Evolutionary conservation across 1,140 invertebrate genomes (phyloP).

Genomic region (Drosophila ironensis): DNA sequence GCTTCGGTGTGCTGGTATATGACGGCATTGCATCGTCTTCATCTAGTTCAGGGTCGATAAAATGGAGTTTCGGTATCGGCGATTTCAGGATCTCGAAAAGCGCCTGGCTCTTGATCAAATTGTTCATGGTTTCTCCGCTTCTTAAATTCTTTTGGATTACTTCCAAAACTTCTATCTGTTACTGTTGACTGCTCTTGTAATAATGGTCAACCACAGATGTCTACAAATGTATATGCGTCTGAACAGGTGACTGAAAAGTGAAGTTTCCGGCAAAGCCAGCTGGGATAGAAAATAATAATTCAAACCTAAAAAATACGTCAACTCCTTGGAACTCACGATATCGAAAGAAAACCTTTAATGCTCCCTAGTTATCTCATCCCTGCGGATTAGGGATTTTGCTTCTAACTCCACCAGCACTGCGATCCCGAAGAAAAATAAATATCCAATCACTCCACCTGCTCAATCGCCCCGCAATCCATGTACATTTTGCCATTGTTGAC

Average conservation of each 20-base stretch:
- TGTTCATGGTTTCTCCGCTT: slow-evolving; percentile 20
- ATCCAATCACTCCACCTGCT: slow-evolving; percentile 3
- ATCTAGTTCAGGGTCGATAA: too few relatives aligned
- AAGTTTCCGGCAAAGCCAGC: background rate
- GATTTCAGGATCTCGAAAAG: slow-evolving; percentile 6
- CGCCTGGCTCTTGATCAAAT: slow-evolving; percentile 26
- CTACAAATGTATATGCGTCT: background rate
- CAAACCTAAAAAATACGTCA: too few relatives aligned
- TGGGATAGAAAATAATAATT: too few relatives aligned
- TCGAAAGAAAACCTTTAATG: too few relatives aligned
- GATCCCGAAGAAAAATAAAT: background rate
- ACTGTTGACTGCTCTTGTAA: slow-evolving; percentile 12
- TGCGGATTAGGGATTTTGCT: background rate
- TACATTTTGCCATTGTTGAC: slow-evolving; percentile 42
- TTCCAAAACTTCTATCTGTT: background rate
- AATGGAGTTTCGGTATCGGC: background rate
- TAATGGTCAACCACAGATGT: background rate
- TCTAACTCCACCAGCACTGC: too few relatives aligned
- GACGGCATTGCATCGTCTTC: background rate
- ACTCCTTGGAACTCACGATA: too few relatives aligned
- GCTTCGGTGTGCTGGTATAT: too few relatives aligned
- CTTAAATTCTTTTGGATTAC: background rate
- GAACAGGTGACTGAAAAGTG: background rate
- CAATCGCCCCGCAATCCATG: slow-evolving; percentile 29
- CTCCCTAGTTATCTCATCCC: too few relatives aligned